Percentiles rank a stretch among this genome's conserved stretches.
Evolutionary conservation across 2,888 invertebrate species (phyloP).

Genomic region (Bombylius discolor): DNA sequence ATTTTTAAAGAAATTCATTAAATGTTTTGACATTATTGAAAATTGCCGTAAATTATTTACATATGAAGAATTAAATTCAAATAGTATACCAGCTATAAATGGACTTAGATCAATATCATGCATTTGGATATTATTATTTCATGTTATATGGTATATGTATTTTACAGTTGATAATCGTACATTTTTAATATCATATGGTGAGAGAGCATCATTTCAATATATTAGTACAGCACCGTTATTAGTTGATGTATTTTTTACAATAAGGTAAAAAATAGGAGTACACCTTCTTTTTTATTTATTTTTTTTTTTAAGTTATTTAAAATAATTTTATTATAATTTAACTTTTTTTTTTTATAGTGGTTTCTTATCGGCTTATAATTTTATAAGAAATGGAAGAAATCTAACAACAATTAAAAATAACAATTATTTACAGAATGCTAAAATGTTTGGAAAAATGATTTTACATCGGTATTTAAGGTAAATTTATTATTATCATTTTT

Average conservation of each 20-base stretch:
- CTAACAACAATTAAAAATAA: slow-evolving; percentile 25
- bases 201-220: slow-evolving; percentile 32
- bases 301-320: background rate
- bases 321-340: background rate
- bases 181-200: slow-evolving; percentile 30
- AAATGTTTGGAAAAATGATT: slow-evolving; percentile 26
- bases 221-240: slow-evolving; percentile 33
- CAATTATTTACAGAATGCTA: slow-evolving; percentile 21
- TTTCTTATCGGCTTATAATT: slow-evolving; percentile 32
- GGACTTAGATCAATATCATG: slow-evolving; percentile 34
- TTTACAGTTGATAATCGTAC: slow-evolving; percentile 34
- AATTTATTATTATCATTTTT: background rate
- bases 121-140: slow-evolving; percentile 34
- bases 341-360: slow-evolving; percentile 22
- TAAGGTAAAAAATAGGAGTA: slow-evolving; percentile 23
- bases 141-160: slow-evolving; percentile 36
- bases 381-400: slow-evolving; percentile 26
- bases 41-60: slow-evolving; percentile 28
- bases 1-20: slow-evolving; percentile 18
- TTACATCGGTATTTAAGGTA: slow-evolving; percentile 31
- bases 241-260: slow-evolving; percentile 35
- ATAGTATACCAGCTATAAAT: slow-evolving; percentile 33
- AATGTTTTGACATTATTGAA: slow-evolving; percentile 29
- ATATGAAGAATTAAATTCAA: slow-evolving; percentile 18
- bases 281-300: background rate